These are phyloP conservation scores for Neolamprologus sp. DNA, from an alignment of 2,113 vertebrate genomes.

Conservation along the genomic window DNA sequence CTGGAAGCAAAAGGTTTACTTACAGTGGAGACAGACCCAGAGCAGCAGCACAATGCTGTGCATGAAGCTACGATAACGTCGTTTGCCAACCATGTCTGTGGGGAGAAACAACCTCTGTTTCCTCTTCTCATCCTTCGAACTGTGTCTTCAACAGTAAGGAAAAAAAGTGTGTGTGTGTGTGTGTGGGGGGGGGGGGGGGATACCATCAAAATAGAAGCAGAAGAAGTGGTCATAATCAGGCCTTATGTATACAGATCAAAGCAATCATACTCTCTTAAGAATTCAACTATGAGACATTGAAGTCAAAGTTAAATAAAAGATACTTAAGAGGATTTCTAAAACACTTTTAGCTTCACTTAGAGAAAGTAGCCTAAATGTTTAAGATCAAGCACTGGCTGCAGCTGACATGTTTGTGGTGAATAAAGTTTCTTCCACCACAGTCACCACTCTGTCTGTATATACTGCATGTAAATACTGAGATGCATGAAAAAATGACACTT, in stretches of 20 bases:
- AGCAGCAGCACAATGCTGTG: not conserved
- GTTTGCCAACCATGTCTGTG: not conserved
- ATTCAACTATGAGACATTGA: not conserved
- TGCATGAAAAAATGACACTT: not conserved
- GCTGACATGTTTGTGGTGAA: not conserved
- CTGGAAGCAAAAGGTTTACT: not conserved
- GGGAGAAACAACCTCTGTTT: not conserved
- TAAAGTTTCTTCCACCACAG: not conserved
- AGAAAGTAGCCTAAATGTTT: not conserved
- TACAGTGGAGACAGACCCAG: not conserved
- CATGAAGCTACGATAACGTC: fast-evolving
- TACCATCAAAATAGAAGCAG: not conserved
- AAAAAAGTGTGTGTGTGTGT: no score
- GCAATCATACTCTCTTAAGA: not conserved
- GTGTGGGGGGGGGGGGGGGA: no score
- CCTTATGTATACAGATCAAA: not conserved
- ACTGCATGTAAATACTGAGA: not conserved
- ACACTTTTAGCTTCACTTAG: not conserved
- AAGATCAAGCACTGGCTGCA: not conserved
- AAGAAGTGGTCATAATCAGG: not conserved
- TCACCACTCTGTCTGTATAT: not conserved
- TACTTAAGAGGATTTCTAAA: not conserved
- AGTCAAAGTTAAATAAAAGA: not conserved
- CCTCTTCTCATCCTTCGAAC: no score
- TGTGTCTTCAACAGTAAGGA: no score